phyloP scores from a whole-genome alignment of 1,140 invertebrate genomes.

The Drosophila sulfurigaster region DNA sequence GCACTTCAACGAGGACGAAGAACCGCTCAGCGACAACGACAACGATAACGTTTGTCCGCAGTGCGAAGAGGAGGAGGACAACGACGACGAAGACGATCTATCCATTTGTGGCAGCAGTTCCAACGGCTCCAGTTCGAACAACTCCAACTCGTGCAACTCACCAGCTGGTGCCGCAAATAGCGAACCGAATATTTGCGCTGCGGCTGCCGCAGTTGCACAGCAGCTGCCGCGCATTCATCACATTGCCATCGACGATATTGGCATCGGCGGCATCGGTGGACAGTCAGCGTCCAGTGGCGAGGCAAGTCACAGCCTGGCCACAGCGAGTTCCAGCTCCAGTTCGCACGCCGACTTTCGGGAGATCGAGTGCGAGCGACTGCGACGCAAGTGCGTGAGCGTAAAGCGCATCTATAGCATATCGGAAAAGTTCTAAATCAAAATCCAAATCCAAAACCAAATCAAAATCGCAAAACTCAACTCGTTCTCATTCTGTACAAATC shows the following conservation, averaged over 20 bases:
- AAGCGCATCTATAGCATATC: constrained; percentile 85
- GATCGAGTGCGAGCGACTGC: constrained; percentile 82
- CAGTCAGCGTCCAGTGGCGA: constrained; percentile 38
- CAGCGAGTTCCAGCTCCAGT: constrained; percentile 48
- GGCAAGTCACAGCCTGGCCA: constrained; percentile 41
- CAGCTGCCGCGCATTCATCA: constrained; percentile 66
- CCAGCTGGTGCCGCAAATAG: constrained; percentile 58
- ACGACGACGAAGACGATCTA: constrained; percentile 32
- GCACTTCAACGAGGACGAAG: constrained; percentile 40
- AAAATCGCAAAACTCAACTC: constrained; percentile 30
- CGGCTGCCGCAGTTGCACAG: constrained; percentile 33
- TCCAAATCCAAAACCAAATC: constrained; percentile 54
- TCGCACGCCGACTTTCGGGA: constrained; percentile 82
- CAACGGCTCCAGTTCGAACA: constrained; percentile 2
- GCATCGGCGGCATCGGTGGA: constrained; percentile 43
- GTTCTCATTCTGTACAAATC: constrained; percentile 52
- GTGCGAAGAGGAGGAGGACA: constrained; percentile 51
- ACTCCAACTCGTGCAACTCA: constrained; percentile 1
- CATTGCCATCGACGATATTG: constrained; percentile 73
- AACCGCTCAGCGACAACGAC: constrained; percentile 30
- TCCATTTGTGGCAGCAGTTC: constrained; percentile 13
- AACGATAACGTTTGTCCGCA: constrained; percentile 51
- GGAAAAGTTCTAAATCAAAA: constrained; percentile 81
- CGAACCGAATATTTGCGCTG: constrained; percentile 69
- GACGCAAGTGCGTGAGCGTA: constrained; percentile 84